These are phyloP conservation scores for Poeciliopsis prolifica DNA, from an alignment of 2,113 vertebrate species.

Conservation along the genomic window DNA sequence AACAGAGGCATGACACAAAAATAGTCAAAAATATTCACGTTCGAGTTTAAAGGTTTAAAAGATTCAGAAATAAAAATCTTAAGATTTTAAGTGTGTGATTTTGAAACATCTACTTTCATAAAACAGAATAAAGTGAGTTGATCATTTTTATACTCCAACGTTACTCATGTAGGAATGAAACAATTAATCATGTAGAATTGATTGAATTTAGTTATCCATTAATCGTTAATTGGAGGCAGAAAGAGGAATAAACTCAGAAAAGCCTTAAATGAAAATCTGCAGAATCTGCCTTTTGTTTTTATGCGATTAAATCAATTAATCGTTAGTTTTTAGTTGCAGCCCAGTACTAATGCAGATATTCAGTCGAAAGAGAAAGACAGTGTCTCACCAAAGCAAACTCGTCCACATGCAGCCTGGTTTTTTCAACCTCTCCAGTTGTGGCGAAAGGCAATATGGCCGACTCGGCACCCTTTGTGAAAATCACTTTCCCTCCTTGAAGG, in stretches of 20 bases:
- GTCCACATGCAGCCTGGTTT: slow-evolving; percentile 94
- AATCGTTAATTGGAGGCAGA: too few species aligned
- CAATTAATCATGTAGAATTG: too few species aligned
- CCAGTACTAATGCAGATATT: not conserved
- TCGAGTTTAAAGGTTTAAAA: not conserved
- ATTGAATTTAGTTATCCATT: too few species aligned
- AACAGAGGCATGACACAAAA: slow-evolving; percentile 4
- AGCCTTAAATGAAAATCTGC: too few species aligned
- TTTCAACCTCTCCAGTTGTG: slow-evolving; percentile 90
- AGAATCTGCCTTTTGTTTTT: too few species aligned
- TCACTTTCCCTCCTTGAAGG: slow-evolving; percentile 84
- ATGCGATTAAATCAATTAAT: too few species aligned
- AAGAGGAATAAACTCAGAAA: too few species aligned
- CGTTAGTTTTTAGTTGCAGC: too few species aligned
- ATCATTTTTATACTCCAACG: not conserved
- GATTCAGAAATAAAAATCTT: not conserved
- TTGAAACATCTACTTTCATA: not conserved
- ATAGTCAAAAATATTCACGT: not conserved
- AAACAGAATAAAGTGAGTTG: not conserved
- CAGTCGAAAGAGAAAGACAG: too few species aligned
- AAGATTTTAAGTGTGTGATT: not conserved
- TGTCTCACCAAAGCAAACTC: slow-evolving; percentile 94
- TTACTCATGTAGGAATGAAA: too few species aligned
- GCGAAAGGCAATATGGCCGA: slow-evolving; percentile 90
- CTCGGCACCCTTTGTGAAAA: slow-evolving; percentile 98